Conservation (phyloP, 2,888 invertebrate species). For the Brachypalpus laphriformis region DNA sequence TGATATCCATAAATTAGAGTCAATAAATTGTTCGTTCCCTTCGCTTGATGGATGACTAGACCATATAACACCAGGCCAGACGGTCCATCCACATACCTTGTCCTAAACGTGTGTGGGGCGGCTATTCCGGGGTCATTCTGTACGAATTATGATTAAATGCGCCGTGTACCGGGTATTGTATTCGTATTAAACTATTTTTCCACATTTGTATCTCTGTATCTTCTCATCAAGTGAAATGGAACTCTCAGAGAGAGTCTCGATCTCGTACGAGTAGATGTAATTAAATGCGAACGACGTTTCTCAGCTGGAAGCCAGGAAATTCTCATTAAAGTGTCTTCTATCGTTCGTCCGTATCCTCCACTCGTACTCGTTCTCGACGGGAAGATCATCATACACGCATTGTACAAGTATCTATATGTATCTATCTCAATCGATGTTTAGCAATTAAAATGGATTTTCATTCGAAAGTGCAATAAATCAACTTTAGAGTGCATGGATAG, state of each 20-base stretch:
- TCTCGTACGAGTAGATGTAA: conserved; percentile 77
- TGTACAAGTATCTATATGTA: conserved; percentile 4
- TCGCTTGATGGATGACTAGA: conserved; percentile 37
- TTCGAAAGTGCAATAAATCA: conserved; percentile 73
- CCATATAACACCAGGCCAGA: conserved; percentile 43
- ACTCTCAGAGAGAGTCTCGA: conserved; percentile 44
- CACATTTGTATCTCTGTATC: conserved; percentile 12
- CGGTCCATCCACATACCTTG: conserved; percentile 31
- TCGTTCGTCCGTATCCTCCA: conserved; percentile 45
- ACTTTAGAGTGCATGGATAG: conserved; percentile 19
- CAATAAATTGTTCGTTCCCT: conserved; percentile 63
- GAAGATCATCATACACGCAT: conserved; percentile 48
- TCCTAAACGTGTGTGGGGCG: conserved; percentile 49
- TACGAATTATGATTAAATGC: conserved; percentile 69
- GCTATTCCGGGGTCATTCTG: conserved; percentile 14
- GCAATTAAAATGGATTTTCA: conserved; percentile 72
- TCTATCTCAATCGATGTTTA: conserved; percentile 58
- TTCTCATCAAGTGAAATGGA: conserved; percentile 49
- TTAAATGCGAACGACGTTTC: conserved; percentile 82
- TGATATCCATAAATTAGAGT: conserved; percentile 71
- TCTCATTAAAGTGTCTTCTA: conserved; percentile 80
- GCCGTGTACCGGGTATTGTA: conserved; percentile 50
- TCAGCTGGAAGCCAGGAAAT: conserved; percentile 83
- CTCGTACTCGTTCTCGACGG: conserved; percentile 37
- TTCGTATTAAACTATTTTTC: conserved; percentile 66